Conservation (phyloP, 2,888 invertebrate species). For the Yponomeuta plumbellus region DNA sequence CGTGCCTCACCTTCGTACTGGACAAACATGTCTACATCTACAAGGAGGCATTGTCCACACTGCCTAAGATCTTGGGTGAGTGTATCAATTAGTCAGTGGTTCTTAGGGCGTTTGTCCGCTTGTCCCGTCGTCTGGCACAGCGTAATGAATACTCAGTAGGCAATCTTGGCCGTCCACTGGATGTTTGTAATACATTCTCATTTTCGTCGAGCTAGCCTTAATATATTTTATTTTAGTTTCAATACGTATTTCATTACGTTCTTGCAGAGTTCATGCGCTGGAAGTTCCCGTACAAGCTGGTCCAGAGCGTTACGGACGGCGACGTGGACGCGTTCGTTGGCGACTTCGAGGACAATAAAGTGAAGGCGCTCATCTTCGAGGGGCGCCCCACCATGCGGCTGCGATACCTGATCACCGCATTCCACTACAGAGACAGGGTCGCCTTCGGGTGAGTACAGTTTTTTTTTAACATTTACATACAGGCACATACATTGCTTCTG, state of each 20-base stretch:
- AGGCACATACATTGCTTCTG: too few species aligned
- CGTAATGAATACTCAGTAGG: too few species aligned
- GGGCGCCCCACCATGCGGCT: conserved; percentile 85
- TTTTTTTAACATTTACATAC: too few species aligned
- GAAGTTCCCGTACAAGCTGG: conserved; percentile 89
- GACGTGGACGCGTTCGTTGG: conserved; percentile 87
- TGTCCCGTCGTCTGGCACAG: too few species aligned
- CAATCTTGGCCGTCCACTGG: too few species aligned
- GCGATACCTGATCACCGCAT: conserved; percentile 92
- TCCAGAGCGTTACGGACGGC: conserved; percentile 81
- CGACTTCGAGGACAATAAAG: conserved; percentile 95
- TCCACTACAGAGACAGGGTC: conserved; percentile 88
- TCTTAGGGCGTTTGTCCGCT: background rate
- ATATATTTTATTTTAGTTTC: too few species aligned
- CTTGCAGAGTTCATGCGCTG: conserved; percentile 87
- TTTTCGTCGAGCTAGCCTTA: too few species aligned
- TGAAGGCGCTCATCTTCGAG: conserved; percentile 92
- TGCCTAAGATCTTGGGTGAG: conserved; percentile 87
- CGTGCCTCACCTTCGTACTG: conserved; percentile 86
- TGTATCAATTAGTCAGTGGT: conserved; percentile 19
- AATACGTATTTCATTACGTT: background rate
- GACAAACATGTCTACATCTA: conserved; percentile 91
- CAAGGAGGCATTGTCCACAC: conserved; percentile 86
- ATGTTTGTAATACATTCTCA: too few species aligned
- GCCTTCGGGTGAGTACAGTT: conserved; percentile 82